Base-by-base conservation (phyloP, 1,140 invertebrate genomes). In the Caerostris darwini region DNA sequence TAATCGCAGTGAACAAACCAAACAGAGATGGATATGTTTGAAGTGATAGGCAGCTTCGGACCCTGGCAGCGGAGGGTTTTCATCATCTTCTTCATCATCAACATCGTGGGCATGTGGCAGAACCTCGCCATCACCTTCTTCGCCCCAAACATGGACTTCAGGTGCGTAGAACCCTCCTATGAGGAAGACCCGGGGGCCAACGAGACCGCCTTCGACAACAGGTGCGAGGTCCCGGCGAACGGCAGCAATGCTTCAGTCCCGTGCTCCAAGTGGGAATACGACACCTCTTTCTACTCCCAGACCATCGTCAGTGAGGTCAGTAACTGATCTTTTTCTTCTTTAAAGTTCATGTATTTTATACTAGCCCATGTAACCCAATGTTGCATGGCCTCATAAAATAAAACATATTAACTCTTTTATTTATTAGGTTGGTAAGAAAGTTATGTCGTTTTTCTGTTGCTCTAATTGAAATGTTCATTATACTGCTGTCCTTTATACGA, bases 251-350 rank as follows among this genome's bases (percentile, higher is more conserved):
- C 34, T 34, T 69, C 67, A 14, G 19, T 92, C 14, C 53, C 81
- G 7, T 92, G 91, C 61, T 86, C 81, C 50, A 19, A 67, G 19
- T 92, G 91, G 91, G 61, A 92, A 17, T 92, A 92, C 19, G 82
- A 92, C 61, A 85, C 12, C n/a, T 53, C 77, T 5, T 57, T 8
- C 50, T 92, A 61, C 56, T 34, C 81, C 4, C 12, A 86, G 8
- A 92, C 91, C n/a, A 54, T 92, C 8, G 91, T 92, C 53, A 92
- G 61, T 58, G 17, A 92, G 82, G 91, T 92, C 53, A 34, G 81
- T 61, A 3, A 34, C 34, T 34, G 34, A 34, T 34, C 34, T 34
- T 34, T 34, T 54, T 71, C n/a, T n/a, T n/a, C n/a, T n/a, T n/a
- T n/a, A n/a, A n/a, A n/a, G n/a, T n/a, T n/a, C n/a, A n/a, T n/a